Base-by-base conservation (phyloP, 2,888 invertebrate species). In the Diarsia dahlii region DNA sequence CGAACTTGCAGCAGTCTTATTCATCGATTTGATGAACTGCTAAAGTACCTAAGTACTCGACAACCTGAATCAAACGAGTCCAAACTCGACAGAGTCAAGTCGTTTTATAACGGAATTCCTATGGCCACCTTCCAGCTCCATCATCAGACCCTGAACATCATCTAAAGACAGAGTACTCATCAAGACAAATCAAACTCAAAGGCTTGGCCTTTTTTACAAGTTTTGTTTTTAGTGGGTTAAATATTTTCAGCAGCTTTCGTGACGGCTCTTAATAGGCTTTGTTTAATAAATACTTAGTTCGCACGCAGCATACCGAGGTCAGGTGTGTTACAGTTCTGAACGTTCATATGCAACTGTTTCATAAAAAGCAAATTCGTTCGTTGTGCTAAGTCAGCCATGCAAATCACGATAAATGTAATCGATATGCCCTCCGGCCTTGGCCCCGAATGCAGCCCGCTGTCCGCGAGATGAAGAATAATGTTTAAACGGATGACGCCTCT, bases 381-480 rank as follows among this genome's bases (percentile, higher is more conserved):
- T 82, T 84, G 77, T 85, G 84, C 77, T 78, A 87, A 91, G 87
- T 89, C 89, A 90, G 85, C 90, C 89, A 91, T 91, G 93, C 90
- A 92, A 94, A 93, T 93, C 91, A 92, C 90, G 88, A 91, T 89
- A 89, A 88, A 89, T 91, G 95, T 93, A 95, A 95, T 94, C 93
- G 92, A 95, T 95, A 94, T 91, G 91, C 89, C 91, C 89, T 89
- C 87, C 85, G 87, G 88, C 95, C 95, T 95, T 95, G 95, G 93
- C 95, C 95, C 93, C 93, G 93, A 95, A 95, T 93, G 93, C 94
- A 92, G 81, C 83, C 78, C 82, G 87, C 91, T 91, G 92, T 91
- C 92, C 89, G 74, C 87, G 74, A 91, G 92, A 95, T 94, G 94
- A 94, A 94, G 94, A 94, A 91, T 94, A 90, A 95, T 94, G 92